Evolutionary conservation across 2,888 invertebrate genomes (phyloP), one percentile per base, ranked within the genome.

Genomic region (Erebia palarica): DNA sequence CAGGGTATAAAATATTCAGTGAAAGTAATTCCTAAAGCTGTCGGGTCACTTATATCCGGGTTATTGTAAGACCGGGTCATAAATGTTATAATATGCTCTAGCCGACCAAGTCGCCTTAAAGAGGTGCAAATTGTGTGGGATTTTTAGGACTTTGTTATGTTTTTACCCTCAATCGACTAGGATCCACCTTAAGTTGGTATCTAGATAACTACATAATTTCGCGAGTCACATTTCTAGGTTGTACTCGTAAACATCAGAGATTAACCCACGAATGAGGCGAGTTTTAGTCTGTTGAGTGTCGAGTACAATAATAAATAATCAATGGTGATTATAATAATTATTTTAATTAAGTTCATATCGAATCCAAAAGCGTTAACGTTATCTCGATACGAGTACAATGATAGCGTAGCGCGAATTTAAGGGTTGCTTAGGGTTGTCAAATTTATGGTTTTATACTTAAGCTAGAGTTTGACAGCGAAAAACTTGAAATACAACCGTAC

Each of bases 1-100:
- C 42, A 13, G 18, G 71, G 7, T 84, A 87, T 89, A 86, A 89
- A 89, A 87, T 88, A 88, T 89, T 88, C 87, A 85, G 77, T 78
- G 78, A 77, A 76, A 83, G 84, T 87, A 85, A 87, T 87, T 88
- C 57, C 86, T 83, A 87, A 87, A 86, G 85, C 84, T 87, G 87
- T 84, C 84, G 82, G 86, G 84, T 86, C 88, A 86, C 84, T 88
- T 83, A 81, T 81, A 82, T 75, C 71, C 72, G 73, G 79, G 79
- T 82, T 81, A 55, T 18, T 55, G 18, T 55, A 9, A 10, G 10
- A 13, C 18, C 55, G 18, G 10, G 18, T 18, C 51, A 55, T 55
- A 18, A 55, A 55, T 55, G 55, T 55, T 55, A 55, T 47, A 47
- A 11, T 13, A 47, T 47, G 36, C 36, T 36, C 36, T 36, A 7